phyloP scores from a whole-genome alignment of 2,888 invertebrate genomes.

The Stratiomys singularior region DNA sequence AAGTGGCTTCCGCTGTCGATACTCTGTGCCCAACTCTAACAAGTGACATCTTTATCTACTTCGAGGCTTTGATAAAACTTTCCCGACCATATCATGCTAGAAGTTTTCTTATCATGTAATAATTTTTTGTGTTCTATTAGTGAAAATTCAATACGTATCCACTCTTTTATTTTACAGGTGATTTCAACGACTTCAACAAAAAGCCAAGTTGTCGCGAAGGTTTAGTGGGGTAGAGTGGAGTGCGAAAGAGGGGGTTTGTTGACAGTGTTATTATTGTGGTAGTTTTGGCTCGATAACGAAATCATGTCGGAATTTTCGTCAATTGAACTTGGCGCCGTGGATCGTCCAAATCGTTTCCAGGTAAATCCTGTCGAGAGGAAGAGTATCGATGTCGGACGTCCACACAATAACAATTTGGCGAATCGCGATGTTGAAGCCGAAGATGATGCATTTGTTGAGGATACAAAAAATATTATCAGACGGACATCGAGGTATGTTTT shows the following conservation, averaged over 20 bases:
- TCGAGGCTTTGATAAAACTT: background rate
- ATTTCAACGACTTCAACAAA: background rate
- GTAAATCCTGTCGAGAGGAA: conserved; percentile 65
- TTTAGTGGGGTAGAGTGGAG: background rate
- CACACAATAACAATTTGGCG: conserved; percentile 62
- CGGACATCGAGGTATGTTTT: conserved; percentile 58
- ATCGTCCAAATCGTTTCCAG: conserved; percentile 65
- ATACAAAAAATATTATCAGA: conserved; percentile 61
- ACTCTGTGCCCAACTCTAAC: background rate
- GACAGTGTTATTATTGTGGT: background rate
- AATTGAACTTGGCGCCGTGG: conserved; percentile 63
- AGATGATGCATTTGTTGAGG: conserved; percentile 63
- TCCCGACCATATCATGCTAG: background rate
- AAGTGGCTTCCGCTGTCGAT: conserved; percentile 10
- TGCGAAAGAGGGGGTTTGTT: background rate
- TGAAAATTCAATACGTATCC: conserved; percentile 22
- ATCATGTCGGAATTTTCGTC: conserved; percentile 62
- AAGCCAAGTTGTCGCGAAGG: background rate
- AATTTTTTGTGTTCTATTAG: background rate
- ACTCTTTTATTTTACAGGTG: conserved; percentile 22
- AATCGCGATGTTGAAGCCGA: conserved; percentile 62
- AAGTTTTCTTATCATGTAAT: conserved; percentile 22
- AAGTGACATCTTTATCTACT: background rate
- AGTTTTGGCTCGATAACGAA: conserved; percentile 27
- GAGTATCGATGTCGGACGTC: conserved; percentile 58